Base-by-base conservation (phyloP, 2,113 vertebrate genomes). In the Cochlearius cochlearius region DNA sequence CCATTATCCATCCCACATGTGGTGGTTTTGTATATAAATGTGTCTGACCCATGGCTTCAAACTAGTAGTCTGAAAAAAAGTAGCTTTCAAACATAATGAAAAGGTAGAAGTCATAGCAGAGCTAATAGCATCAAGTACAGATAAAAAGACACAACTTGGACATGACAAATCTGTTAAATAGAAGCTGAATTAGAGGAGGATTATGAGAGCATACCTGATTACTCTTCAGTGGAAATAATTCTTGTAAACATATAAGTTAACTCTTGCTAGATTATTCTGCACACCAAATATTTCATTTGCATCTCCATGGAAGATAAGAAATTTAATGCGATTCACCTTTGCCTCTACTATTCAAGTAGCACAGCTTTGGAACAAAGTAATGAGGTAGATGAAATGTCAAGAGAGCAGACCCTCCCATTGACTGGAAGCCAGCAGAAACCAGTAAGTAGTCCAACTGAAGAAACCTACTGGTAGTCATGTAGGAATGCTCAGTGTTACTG, bases 21-120 rank as follows among this genome's bases (percentile, higher is more conserved):
- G 36, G 68, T 80, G 55, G 39, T 39, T 93, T 94, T 94, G 60
- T 93, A 72, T 60, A 95, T 68, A 88, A 91, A 94, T 68, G 72
- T 89, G 47, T 72, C 88, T 94, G 96, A 97, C 92, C 95, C 72
- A 64, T 53, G 64, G 73, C 86, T 94, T 94, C 73, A 72, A 88
- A 67, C 72, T 36, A 38, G n/a, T 39, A 64, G 56, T 36, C 86
- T 92, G 86, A 58, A 86, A 93, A 85, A 78, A 94, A 72, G 52
- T 36, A 94, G 32, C 60, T 94, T 91, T 84, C 81, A 88, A 94
- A 47, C 49, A 78, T 56, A 71, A 78, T 74, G 26, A 89, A 94
- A 86, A 93, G 60, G 86, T 74, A 84, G 52, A 84, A 90, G 58
- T 85, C 53, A 89, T 23, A 95, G 49, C 41, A 68, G 62, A 93